Evolutionary conservation across 2,797 vertebrate genomes (phyloP).

Genomic region (Halcyon leucocephala): DNA sequence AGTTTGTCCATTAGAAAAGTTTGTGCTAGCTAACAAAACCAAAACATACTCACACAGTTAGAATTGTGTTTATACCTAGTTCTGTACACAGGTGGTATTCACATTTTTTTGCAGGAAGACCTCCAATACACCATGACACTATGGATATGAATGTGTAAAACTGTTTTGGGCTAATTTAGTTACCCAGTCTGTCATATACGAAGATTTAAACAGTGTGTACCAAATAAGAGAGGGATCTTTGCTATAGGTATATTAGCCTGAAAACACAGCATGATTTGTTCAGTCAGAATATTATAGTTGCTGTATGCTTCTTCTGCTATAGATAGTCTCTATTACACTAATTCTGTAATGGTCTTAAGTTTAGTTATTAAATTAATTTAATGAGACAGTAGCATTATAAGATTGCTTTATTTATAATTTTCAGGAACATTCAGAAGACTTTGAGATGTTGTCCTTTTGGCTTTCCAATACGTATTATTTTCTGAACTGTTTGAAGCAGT

Average conservation of each 20-base stretch:
- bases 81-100: neutral
- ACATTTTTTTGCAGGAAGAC: neutral
- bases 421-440: constrained; percentile 89
- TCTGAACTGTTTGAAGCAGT: constrained; percentile 97
- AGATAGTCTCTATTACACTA: neutral
- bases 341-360: neutral
- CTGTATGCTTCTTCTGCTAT: neutral
- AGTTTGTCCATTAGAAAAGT: neutral
- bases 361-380: neutral
- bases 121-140: neutral
- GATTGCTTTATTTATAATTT: constrained; percentile 4
- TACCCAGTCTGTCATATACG: neutral
- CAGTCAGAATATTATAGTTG: neutral
- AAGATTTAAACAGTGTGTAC: neutral
- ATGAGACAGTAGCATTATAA: neutral
- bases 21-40: neutral
- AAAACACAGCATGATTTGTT: neutral
- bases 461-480: constrained; percentile 92
- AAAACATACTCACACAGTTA: neutral
- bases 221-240: neutral
- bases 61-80: neutral
- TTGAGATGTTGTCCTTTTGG: constrained; percentile 95
- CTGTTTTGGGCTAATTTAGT: neutral
- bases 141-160: neutral
- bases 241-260: neutral